phyloP scores from a whole-genome alignment of 2,797 vertebrate species.

The Protonibea diacanthus region DNA sequence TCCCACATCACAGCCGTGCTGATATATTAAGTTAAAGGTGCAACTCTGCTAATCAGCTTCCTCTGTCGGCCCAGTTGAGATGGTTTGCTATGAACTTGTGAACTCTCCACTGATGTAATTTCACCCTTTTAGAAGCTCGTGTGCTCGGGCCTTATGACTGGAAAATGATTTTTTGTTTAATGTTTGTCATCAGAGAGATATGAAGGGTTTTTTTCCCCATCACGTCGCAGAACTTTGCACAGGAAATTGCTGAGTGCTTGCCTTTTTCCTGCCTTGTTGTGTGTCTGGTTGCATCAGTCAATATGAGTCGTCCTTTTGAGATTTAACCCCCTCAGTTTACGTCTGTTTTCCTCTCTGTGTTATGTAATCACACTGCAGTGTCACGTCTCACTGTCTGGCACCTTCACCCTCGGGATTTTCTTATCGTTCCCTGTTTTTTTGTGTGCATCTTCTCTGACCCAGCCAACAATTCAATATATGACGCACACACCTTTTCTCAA shows the following conservation, averaged over 20 bases:
- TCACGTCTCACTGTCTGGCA: slow-evolving; percentile 39
- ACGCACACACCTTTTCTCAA: slow-evolving; percentile 10
- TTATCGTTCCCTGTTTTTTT: slow-evolving; percentile 45
- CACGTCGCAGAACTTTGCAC: slow-evolving; percentile 7
- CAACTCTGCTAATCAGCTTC: not conserved
- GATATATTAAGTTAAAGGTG: not conserved
- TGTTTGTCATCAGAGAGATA: not conserved
- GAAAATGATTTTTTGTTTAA: not conserved
- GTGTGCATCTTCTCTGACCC: slow-evolving; percentile 11
- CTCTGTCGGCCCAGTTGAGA: not conserved
- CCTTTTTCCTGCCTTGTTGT: slow-evolving; percentile 33
- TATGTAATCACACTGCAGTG: slow-evolving; percentile 49
- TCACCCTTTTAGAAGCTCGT: not conserved
- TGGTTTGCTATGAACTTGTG: not conserved
- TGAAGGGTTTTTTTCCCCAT: slow-evolving; percentile 16
- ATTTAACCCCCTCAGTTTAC: slow-evolving; percentile 22
- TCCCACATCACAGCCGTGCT: too few species aligned
- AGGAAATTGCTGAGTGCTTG: slow-evolving; percentile 45
- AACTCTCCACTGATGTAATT: not conserved
- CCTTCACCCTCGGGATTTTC: slow-evolving; percentile 35
- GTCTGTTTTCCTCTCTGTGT: slow-evolving; percentile 29
- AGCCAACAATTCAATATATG: slow-evolving; percentile 34
- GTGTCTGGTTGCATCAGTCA: slow-evolving; percentile 45
- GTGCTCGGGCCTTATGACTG: not conserved
- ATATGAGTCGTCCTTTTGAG: slow-evolving; percentile 26